Evolutionary conservation across 1,140 invertebrate species (phyloP).

Genomic region (Hormaphis cornu): DNA sequence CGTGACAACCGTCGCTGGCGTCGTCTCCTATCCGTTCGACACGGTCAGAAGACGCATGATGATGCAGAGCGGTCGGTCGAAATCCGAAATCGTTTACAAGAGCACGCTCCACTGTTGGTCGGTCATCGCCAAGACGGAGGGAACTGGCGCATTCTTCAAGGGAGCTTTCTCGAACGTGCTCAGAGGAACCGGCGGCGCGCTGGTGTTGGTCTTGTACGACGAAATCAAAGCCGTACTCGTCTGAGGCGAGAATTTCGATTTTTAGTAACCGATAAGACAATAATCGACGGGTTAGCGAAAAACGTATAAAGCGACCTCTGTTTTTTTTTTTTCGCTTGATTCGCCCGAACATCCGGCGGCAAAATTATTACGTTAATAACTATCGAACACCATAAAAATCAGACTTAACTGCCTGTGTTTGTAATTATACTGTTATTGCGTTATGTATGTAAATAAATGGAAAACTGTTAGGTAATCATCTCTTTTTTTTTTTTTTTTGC

Average conservation of each 20-base stretch:
- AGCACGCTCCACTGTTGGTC: conserved; percentile 63
- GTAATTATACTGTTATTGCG: conserved; percentile 4
- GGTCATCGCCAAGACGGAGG: conserved; percentile 58
- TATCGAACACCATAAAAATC: conserved; percentile 22
- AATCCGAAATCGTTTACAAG: conserved; percentile 61
- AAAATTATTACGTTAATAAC: no score
- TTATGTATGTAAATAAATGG: conserved; percentile 28
- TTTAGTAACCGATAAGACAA: conserved; percentile 23
- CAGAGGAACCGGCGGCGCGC: conserved; percentile 66
- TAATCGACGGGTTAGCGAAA: conserved; percentile 10
- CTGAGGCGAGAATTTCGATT: conserved; percentile 29
- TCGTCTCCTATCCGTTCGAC: conserved; percentile 84
- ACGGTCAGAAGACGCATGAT: conserved; percentile 85
- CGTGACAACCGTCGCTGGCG: conserved; percentile 65
- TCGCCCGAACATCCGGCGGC: background rate
- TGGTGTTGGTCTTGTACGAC: conserved; percentile 69
- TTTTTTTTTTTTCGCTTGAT: background rate
- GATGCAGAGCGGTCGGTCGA: conserved; percentile 69
- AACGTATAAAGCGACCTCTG: background rate
- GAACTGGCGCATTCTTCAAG: conserved; percentile 66
- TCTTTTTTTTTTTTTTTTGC: background rate
- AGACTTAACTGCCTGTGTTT: background rate
- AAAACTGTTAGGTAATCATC: conserved; percentile 3
- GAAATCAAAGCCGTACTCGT: conserved; percentile 59
- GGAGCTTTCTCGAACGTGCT: conserved; percentile 72